Evolutionary conservation across 2,797 vertebrate genomes (phyloP).

Genomic region (Podarcis lilfordi): DNA sequence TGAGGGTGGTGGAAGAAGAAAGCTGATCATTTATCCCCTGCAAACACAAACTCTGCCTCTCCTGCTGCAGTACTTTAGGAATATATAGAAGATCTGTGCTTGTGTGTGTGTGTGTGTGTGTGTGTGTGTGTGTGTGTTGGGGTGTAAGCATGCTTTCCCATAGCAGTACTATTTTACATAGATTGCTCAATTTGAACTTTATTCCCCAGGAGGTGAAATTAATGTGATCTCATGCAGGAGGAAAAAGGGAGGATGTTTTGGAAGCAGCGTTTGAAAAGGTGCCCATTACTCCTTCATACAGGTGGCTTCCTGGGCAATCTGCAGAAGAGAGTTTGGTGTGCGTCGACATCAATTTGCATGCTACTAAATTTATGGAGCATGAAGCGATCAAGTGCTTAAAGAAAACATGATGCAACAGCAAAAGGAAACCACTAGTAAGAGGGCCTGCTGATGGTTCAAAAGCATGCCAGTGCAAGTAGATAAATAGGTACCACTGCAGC

Average conservation of each 20-base stretch:
- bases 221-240: not conserved
- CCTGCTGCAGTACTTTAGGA: not conserved
- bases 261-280: not conserved
- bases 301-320: not conserved
- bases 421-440: not conserved
- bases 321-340: not conserved
- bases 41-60: not conserved
- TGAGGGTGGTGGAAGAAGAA: not conserved
- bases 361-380: not conserved
- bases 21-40: not conserved
- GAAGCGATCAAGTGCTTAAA: too few species aligned
- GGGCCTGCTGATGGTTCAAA: too few species aligned
- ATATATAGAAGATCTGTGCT: not conserved
- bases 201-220: slow-evolving; percentile 17
- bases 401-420: not conserved
- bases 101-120: too few species aligned
- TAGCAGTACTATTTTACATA: not conserved
- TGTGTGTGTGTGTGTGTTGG: not conserved
- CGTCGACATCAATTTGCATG: not conserved
- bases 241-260: not conserved
- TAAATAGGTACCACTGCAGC: too few species aligned
- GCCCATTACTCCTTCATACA: not conserved
- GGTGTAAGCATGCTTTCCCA: not conserved
- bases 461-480: too few species aligned
- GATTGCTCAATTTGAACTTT: not conserved